Base-by-base conservation (phyloP, 2,888 invertebrate species). In the Orchesella flavescens region DNA sequence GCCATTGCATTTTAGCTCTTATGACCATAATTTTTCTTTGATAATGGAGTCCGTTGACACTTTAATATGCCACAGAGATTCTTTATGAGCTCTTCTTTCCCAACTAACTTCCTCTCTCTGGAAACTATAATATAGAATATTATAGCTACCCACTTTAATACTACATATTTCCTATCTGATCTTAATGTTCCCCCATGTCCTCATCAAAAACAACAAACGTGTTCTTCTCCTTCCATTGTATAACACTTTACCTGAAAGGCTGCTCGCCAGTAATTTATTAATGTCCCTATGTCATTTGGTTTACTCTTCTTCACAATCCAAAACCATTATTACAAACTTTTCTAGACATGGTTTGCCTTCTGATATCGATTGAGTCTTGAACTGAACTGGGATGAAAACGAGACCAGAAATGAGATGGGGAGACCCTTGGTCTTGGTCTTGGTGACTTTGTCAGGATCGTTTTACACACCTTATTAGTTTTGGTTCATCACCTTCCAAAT, bases 21-120 rank as follows among this genome's bases (percentile, higher is more conserved):
- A 34, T 23, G 76, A 65, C 77, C 72, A 72, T 83, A 72, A 71
- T 83, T 72, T 77, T 72, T 12, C 44, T 0, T 21, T 65, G 81
- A 86, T 86, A 86, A 85, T 86, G 84, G 85, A 85, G 82, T 78
- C 68, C 65, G 84, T 73, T 86, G 86, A 86, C 86, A 85, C 83
- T 86, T 86, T 86, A 83, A 86, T 86, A 85, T 81, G 84, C 77
- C 84, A 83, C 73, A 75, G 68, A 71, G 76, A 79, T 86, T 80
- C 83, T 86, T 86, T 85, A 86, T 78, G 84, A 23, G 77, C 73
- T 74, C 84, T 75, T 71, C 46, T 34, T 57, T 44, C 57, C 73
- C 24, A 63, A 44, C 57, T 63, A 66, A 66, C 24, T 34, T 15
- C n/a, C 65, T 49, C 24, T 53, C 24, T 69, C 46, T 34, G 34